Evolutionary conservation across 2,797 vertebrate genomes (phyloP), one percentile per base, ranked within the genome.

Genomic region (Champsocephalus gunnari): DNA sequence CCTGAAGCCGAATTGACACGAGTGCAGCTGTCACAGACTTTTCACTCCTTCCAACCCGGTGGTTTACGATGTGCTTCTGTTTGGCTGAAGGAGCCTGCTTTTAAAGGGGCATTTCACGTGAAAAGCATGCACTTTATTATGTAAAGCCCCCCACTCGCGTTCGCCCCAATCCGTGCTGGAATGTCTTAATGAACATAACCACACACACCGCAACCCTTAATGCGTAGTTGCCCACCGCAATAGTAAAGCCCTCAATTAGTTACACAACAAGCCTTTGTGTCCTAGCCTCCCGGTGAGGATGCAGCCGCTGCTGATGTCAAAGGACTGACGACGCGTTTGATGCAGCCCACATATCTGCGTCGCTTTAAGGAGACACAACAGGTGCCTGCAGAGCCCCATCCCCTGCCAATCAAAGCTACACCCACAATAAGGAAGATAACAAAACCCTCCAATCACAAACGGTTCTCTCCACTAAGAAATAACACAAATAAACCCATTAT

Each of bases 101-200:
- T 96, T 96, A 98, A 97, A 96, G 95, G 93, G 88, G 81, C 77
- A 89, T 90, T 89, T 94, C 96, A 95, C 90, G 85, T 95, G 95
- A 90, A 92, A 94, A 93, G 90, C 95, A 90, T 91, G 93, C 89
- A 93, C 69, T 74, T 92, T 92, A 94, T 96, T 96, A 96, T 91
- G 92, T 93, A 96, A 96, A 96, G 90, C 91, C 81, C 84, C 87
- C 88, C 56, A 65, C 73, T 59, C 82, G 84, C 83, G 56, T 75
- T 82, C 85, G 87, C 82, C 88, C 77, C 94, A 96, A 96, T 96
- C 95, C 95, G 86, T 65, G 62, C 79, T 96, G 94, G 96, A 97
- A 98, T 97, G 95, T 94, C 88, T 93, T 97, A 97, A 96, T 95
- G 94, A 97, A 94, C 90, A 75, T 68, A 93, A 92, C 89, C 88